These are phyloP conservation scores for Galaxea fascicularis DNA, from an alignment of 92 coral and sea anemone genomes.

Conservation along the genomic window DNA sequence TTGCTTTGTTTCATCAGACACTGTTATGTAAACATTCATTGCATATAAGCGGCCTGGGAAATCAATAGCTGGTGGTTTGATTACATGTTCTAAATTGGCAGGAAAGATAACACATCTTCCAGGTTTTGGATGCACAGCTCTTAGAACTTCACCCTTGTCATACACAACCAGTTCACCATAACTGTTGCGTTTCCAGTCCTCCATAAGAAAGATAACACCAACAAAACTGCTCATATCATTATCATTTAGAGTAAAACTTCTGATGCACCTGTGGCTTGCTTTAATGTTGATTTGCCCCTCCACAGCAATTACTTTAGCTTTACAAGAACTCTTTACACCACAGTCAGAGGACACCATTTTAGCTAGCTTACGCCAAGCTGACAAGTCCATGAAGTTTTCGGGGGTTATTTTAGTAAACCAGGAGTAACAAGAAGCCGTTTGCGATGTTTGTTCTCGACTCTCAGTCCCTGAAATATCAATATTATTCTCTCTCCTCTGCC, in stretches of 20 bases:
- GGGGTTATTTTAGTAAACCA: slow-evolving; percentile 56
- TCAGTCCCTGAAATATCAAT: background rate
- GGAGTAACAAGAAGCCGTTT: slow-evolving; percentile 9
- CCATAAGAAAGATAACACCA: slow-evolving; percentile 55
- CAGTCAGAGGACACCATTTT: slow-evolving; percentile 8
- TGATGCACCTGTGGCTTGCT: slow-evolving; percentile 52
- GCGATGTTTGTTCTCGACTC: background rate
- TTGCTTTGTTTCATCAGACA: slow-evolving; percentile 25
- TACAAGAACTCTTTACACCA: slow-evolving; percentile 3
- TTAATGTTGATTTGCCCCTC: slow-evolving; percentile 63
- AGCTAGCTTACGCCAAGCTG: slow-evolving; percentile 47
- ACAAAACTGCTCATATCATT: slow-evolving; percentile 8
- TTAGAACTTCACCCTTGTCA: slow-evolving; percentile 69
- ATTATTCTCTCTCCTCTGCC: slow-evolving; percentile 16
- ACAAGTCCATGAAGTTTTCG: slow-evolving; percentile 5
- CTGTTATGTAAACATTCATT: slow-evolving; percentile 48
- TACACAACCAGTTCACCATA: slow-evolving; percentile 84
- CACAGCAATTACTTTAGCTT: background rate
- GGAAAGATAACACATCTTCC: slow-evolving; percentile 79
- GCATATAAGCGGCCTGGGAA: slow-evolving; percentile 48
- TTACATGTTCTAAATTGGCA: slow-evolving; percentile 45
- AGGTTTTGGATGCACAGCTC: slow-evolving; percentile 68
- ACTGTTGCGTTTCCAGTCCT: slow-evolving; percentile 69
- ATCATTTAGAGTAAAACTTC: background rate
- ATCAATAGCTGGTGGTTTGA: slow-evolving; percentile 82